Conservation (phyloP, 2,797 vertebrate species). For the Enteromius radiatus region DNA sequence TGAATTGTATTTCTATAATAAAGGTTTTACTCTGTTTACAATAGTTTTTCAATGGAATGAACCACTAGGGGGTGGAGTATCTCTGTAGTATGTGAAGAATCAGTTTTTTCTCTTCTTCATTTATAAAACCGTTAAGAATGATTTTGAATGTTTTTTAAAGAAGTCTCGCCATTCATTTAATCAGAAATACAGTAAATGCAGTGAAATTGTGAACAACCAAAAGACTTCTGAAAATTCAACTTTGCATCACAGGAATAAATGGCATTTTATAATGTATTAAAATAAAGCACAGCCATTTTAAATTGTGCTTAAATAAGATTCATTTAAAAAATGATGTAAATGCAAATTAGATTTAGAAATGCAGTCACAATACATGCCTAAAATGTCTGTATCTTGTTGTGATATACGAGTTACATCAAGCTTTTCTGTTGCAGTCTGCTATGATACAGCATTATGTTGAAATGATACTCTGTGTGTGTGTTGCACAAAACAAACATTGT, state of each 20-base stretch:
- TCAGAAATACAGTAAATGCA: background rate
- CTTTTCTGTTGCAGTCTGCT: background rate
- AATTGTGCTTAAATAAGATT: too few species aligned
- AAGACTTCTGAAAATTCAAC: background rate
- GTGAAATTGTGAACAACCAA: background rate
- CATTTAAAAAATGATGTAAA: background rate
- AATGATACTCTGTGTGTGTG: background rate
- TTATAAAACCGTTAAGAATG: background rate
- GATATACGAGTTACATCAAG: background rate
- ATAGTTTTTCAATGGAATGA: background rate
- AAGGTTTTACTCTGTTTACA: background rate
- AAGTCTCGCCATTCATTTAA: background rate
- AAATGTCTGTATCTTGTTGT: background rate
- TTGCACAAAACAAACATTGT: conserved; percentile 2
- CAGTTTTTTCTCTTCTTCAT: background rate
- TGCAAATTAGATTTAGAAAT: background rate
- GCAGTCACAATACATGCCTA: background rate
- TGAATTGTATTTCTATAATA: background rate
- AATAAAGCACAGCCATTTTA: background rate
- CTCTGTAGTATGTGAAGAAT: background rate
- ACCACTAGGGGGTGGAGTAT: conserved; percentile 50
- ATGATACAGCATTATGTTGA: background rate
- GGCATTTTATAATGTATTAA: background rate
- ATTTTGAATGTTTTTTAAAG: background rate
- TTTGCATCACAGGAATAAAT: background rate